These are phyloP conservation scores for Paratilapia polleni DNA, from an alignment of 2,113 vertebrate species.

Conservation along the genomic window DNA sequence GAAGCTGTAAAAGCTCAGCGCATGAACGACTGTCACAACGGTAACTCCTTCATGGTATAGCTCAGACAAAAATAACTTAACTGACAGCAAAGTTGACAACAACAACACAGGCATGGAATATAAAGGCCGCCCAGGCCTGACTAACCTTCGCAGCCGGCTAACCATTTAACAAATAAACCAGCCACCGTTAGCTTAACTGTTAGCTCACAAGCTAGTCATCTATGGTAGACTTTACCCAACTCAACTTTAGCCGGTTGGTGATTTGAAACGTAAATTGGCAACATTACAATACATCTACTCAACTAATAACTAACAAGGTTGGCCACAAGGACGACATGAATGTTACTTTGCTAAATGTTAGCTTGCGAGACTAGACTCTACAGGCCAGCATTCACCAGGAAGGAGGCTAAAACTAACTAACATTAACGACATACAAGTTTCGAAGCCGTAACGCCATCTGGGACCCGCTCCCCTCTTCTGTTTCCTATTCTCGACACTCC, in stretches of 20 bases:
- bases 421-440: neutral
- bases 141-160: slow-evolving; percentile 36
- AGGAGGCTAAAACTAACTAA: neutral
- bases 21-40: neutral
- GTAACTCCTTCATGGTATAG: neutral
- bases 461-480: neutral
- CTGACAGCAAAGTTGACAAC: slow-evolving; percentile 43
- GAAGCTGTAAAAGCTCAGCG: neutral
- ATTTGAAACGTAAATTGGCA: neutral
- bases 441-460: neutral
- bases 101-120: slow-evolving; percentile 28
- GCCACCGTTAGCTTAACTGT: neutral
- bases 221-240: neutral
- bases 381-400: slow-evolving; percentile 39
- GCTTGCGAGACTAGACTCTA: slow-evolving; percentile 22
- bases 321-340: slow-evolving; percentile 67
- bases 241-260: neutral
- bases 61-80: neutral
- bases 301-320: slow-evolving; percentile 65
- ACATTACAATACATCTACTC: neutral
- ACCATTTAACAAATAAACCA: slow-evolving; percentile 3
- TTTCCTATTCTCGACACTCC: slow-evolving; percentile 46
- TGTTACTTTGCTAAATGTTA: slow-evolving; percentile 36
- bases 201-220: slow-evolving; percentile 10
- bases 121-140: slow-evolving; percentile 40